A percentile compares a stretch with the other conserved stretches of the same genome.
These are phyloP conservation scores for Acanthosepion pharaonis DNA, from an alignment of 2,888 invertebrate genomes.

Conservation along the genomic window DNA sequence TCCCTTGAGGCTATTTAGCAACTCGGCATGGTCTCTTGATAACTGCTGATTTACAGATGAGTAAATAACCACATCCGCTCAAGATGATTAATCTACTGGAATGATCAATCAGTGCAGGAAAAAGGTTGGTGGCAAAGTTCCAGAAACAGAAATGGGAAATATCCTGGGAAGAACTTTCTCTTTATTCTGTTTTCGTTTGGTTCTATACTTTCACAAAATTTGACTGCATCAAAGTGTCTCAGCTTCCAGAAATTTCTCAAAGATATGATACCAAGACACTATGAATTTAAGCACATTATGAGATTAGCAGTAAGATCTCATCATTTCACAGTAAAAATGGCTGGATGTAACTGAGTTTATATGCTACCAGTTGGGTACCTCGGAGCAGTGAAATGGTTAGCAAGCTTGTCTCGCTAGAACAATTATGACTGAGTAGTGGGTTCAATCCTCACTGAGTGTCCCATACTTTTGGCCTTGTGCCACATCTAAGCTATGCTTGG, in stretches of 20 bases:
- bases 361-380: no score
- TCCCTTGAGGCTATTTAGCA: background rate
- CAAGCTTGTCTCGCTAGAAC: no score
- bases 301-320: no score
- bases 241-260: background rate
- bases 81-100: background rate
- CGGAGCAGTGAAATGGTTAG: no score
- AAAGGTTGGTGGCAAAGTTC: slow-evolving; percentile 20
- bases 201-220: background rate
- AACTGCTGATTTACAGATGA: background rate
- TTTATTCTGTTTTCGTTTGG: background rate
- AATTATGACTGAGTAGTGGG: no score
- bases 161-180: background rate
- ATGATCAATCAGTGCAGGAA: background rate
- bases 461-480: no score
- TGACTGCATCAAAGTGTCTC: background rate
- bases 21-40: background rate
- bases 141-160: background rate
- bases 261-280: no score
- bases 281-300: no score
- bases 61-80: background rate
- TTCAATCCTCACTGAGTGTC: no score
- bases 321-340: no score
- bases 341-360: no score
- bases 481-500: no score